Evolutionary conservation across 2,797 vertebrate genomes (phyloP).

Genomic region (Alosa sapidissima): DNA sequence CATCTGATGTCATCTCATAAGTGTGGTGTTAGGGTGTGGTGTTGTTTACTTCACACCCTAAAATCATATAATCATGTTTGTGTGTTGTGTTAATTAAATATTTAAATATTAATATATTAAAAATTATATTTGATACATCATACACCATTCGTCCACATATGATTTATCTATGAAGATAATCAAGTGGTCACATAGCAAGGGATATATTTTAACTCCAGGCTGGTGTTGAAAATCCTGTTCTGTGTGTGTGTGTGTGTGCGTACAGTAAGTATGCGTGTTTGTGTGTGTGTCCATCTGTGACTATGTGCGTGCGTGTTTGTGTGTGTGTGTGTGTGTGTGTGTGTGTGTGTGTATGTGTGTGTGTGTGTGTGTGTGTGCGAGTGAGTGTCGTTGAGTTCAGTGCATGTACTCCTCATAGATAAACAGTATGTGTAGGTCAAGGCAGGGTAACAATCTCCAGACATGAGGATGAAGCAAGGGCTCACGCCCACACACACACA

Average conservation of each 20-base stretch:
- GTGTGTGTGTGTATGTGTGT: background rate
- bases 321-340: background rate
- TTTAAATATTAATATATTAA: background rate
- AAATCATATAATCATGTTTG: background rate
- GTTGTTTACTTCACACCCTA: background rate
- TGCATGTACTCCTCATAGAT: background rate
- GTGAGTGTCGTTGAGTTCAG: background rate
- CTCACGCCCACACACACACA: background rate
- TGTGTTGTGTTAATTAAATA: background rate
- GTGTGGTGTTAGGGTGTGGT: background rate
- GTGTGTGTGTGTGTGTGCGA: background rate
- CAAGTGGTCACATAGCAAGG: background rate
- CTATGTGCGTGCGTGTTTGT: background rate
- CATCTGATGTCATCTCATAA: background rate
- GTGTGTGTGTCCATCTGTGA: too few relatives aligned
- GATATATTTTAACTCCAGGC: background rate
- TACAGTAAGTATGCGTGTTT: background rate
- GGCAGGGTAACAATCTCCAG: background rate
- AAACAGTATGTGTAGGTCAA: slow-evolving; percentile 12
- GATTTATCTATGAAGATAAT: background rate
- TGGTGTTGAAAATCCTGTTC: background rate
- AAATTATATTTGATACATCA: background rate
- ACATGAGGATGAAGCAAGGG: background rate
- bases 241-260: background rate
- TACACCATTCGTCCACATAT: background rate